phyloP scores from a whole-genome alignment of 2,113 vertebrate genomes.

The Rissa tridactyla region DNA sequence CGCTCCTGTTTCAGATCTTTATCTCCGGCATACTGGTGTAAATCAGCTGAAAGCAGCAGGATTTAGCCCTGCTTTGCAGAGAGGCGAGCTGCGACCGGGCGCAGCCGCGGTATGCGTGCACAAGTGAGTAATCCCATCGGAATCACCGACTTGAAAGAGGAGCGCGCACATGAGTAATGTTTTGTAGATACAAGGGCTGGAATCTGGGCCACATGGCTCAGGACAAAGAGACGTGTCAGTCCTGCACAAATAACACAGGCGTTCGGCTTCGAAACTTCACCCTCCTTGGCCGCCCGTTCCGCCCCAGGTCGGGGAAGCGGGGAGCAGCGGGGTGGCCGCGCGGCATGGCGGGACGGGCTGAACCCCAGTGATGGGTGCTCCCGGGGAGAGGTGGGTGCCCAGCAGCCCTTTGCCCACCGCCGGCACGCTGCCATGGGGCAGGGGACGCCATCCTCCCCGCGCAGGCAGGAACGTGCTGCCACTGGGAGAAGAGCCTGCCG shows the following conservation, averaged over 20 bases:
- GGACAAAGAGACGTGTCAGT: slow-evolving; percentile 50
- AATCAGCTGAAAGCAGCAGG: slow-evolving; percentile 3
- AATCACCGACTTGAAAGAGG: slow-evolving; percentile 29
- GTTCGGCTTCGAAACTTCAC: not conserved
- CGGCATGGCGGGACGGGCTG: not conserved
- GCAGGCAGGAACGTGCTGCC: not conserved
- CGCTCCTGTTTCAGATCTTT: not conserved
- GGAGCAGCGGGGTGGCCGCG: not conserved
- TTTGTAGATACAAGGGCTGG: slow-evolving; percentile 55
- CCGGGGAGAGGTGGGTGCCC: not conserved
- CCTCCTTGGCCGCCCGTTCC: not conserved
- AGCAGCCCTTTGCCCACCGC: not conserved
- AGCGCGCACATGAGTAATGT: not conserved
- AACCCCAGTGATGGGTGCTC: not conserved
- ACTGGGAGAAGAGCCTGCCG: not conserved
- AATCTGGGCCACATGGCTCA: slow-evolving; percentile 55
- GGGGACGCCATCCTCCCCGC: not conserved
- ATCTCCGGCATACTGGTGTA: not conserved
- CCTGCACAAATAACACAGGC: slow-evolving; percentile 37
- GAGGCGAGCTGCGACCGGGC: not conserved
- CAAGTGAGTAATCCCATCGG: slow-evolving; percentile 29
- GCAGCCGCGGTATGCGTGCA: not conserved
- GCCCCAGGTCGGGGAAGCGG: fast-evolving
- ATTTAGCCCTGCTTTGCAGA: not conserved
- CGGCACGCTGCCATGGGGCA: fast-evolving